Base-by-base conservation (phyloP, 2,888 invertebrate species). In the Ptychoptera albimana region DNA sequence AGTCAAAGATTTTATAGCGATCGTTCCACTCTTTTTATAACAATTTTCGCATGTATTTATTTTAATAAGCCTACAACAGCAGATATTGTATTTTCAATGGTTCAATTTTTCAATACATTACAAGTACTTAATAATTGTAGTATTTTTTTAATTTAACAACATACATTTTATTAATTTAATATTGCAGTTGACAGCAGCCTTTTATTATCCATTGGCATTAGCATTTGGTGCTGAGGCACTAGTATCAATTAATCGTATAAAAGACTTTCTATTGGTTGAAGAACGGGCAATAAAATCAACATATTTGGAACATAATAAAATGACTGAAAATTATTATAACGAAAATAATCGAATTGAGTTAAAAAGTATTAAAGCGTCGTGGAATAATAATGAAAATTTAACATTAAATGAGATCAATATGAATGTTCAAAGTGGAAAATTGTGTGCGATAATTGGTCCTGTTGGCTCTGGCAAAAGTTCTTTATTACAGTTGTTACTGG, bases 391-490 rank as follows among this genome's bases (percentile, higher is more conserved):
- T n/a, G 52, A 56, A 4, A 68, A 71, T 23, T 7, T 7, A 42
- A 68, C 75, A 11, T 59, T 76, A 44, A 66, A 66, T 50, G 66
- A 59, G 50, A 64, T 83, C 9, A 74, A 71, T 52, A 54, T 82
- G 10, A 63, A 66, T 1, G 68, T 82, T 2, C 68, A 71, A 8
- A 69, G 71, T 49, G 77, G 78, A 15, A 73, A 77, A 54, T 67
- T 88, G 2, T 77, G 83, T 51, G 87, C 84, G 2, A 71, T 93
- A 12, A 82, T 92, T 47, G 92, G 92, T 9, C 79, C 88, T 0
- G 91, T 92, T 10, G 93, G 92, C 8, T 73, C 85, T 30, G 93
- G 92, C 56, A 93, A 76, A 65, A 67, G 67, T 43, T 69, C 70
- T 0, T 49, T 72, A 37, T 55, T 72, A n/a, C 69, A 72, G 53